Percentiles rank a stretch among this genome's conserved stretches.
Conservation (phyloP, 2,113 vertebrate genomes). For the Parotia lawesii region DNA sequence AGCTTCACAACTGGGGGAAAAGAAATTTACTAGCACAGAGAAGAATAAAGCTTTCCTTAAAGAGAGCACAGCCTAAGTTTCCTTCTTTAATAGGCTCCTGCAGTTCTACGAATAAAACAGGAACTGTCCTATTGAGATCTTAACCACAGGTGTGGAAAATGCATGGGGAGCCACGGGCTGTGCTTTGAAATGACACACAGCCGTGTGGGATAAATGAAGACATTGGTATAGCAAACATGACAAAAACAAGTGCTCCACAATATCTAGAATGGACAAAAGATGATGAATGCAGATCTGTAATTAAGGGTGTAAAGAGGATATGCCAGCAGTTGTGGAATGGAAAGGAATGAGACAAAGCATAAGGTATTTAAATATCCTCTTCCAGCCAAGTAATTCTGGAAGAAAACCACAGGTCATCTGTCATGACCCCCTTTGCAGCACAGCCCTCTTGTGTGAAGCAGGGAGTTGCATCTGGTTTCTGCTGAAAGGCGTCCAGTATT, state of each 20-base stretch:
- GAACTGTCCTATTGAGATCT: background rate
- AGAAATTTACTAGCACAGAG: background rate
- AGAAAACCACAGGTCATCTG: slow-evolving; percentile 15
- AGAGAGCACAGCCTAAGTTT: background rate
- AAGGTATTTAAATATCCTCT: slow-evolving; percentile 6
- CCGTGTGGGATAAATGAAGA: background rate
- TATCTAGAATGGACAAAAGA: background rate
- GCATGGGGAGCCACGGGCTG: background rate
- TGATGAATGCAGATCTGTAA: background rate
- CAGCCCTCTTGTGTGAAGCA: background rate
- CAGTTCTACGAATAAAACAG: background rate
- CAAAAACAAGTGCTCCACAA: background rate
- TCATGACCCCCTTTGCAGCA: background rate
- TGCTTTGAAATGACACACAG: background rate
- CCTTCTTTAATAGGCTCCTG: background rate
- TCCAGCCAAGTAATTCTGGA: slow-evolving; percentile 35
- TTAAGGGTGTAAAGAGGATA: background rate
- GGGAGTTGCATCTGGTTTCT: slow-evolving; percentile 22
- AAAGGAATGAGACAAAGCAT: slow-evolving; percentile 12
- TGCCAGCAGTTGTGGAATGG: background rate
- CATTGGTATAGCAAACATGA: background rate
- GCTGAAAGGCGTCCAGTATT: background rate
- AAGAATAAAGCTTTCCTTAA: slow-evolving; percentile 9
- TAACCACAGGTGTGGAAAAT: background rate
- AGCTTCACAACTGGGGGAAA: background rate